Percentiles rank a stretch among this genome's conserved stretches.
Evolutionary conservation across 1,140 invertebrate genomes (phyloP).

Genomic region (Dendroctonus valens): DNA sequence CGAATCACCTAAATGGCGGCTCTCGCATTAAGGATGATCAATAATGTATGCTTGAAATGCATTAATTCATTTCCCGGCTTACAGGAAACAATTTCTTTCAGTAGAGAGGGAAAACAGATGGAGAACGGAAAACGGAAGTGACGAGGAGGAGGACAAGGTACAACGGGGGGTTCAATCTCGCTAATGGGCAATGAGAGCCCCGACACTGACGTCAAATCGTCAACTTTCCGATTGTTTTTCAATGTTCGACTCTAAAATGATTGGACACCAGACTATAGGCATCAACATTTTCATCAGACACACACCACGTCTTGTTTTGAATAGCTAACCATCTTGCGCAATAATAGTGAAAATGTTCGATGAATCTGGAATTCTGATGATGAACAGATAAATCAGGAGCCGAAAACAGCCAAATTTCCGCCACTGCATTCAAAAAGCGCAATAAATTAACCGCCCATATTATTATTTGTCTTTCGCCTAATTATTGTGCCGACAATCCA

Average conservation of each 20-base stretch:
- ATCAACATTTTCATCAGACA: too few species aligned
- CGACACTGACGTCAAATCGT: slow-evolving; percentile 48
- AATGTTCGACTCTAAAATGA: too few species aligned
- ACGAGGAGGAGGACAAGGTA: slow-evolving; percentile 7
- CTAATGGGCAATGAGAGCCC: slow-evolving; percentile 49
- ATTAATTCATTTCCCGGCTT: slow-evolving; percentile 48
- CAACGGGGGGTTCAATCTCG: slow-evolving; percentile 46
- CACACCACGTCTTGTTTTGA: too few species aligned
- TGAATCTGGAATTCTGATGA: too few species aligned
- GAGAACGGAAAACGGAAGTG: slow-evolving; percentile 33
- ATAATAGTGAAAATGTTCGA: too few species aligned
- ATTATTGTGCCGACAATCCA: slow-evolving; percentile 14
- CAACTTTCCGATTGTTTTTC: slow-evolving; percentile 9
- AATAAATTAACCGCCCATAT: too few species aligned
- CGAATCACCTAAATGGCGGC: slow-evolving; percentile 31
- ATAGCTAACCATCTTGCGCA: too few species aligned
- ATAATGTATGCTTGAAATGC: slow-evolving; percentile 50
- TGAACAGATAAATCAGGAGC: too few species aligned
- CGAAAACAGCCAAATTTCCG: too few species aligned
- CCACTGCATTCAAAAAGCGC: too few species aligned
- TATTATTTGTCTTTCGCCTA: neutral
- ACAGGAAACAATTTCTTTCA: slow-evolving; percentile 33
- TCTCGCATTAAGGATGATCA: slow-evolving; percentile 48
- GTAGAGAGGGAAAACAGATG: slow-evolving; percentile 31
- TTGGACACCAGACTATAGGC: too few species aligned